Percentiles rank a stretch among this genome's conserved stretches.
These are phyloP conservation scores for Homalodisca vitripennis DNA, from an alignment of 1,140 invertebrate species.

Conservation along the genomic window DNA sequence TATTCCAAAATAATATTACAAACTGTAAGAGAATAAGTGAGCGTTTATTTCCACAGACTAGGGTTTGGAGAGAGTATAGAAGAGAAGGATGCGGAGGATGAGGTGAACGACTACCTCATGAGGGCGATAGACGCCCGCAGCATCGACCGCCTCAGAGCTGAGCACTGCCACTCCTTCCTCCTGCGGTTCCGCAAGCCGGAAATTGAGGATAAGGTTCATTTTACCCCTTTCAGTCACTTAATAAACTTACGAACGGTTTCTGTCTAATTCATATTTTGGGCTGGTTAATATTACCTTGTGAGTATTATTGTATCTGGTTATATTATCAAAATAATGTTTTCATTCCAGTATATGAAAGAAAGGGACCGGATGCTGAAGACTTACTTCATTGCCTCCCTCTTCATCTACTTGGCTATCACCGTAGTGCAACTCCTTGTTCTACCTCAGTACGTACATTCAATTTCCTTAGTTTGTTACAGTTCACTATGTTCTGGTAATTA, in stretches of 20 bases:
- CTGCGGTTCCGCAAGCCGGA: constrained; percentile 75
- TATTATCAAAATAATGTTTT: not conserved
- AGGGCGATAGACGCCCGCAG: constrained; percentile 92
- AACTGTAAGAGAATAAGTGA: too few relatives aligned
- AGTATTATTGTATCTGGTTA: constrained; percentile 4
- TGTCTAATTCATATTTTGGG: not conserved
- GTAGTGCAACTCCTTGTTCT: constrained; percentile 65
- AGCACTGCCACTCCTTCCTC: constrained; percentile 79
- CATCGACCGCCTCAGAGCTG: constrained; percentile 79
- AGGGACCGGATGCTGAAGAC: constrained; percentile 80
- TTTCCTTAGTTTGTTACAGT: too few relatives aligned
- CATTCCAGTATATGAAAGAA: constrained; percentile 71
- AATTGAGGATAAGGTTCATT: constrained; percentile 81
- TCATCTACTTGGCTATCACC: constrained; percentile 65
- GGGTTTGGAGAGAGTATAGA: constrained; percentile 61
- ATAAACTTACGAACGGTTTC: not conserved
- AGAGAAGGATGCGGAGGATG: constrained; percentile 79
- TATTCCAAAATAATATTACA: too few relatives aligned
- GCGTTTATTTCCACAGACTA: too few relatives aligned
- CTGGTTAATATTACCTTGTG: not conserved
- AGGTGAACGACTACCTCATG: constrained; percentile 93
- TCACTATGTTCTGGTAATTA: too few relatives aligned
- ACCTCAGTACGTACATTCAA: constrained; percentile 63
- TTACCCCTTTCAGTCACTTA: too few relatives aligned
- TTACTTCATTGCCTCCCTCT: constrained; percentile 79